Evolutionary conservation across 2,113 vertebrate species (phyloP), one percentile per base, ranked within the genome.

Genomic region (Nanger granti): DNA sequence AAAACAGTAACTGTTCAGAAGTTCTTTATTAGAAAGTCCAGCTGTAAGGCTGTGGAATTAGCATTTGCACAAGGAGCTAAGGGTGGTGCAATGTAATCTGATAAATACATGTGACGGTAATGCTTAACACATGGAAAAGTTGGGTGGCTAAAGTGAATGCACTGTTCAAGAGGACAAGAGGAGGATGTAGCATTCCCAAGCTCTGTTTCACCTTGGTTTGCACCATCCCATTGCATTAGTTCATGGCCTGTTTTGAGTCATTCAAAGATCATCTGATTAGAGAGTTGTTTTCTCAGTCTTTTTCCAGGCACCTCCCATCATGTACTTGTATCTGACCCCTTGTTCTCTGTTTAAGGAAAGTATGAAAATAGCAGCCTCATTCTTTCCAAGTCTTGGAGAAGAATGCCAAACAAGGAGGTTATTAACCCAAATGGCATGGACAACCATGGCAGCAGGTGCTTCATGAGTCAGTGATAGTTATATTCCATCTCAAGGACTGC

Each of bases 111-210:
- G 18, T 34, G 31, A 87, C 7, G 20, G 1, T 93, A 97, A 97
- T 96, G 79, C 37, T 87, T 93, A 96, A 44, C 84, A 96, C 34
- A 47, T 94, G 94, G 85, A 79, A 85, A 89, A 92, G 8, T 80
- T 94, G 94, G 80, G 92, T 96, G 80, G 93, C 86, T 47, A 37
- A 64, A 73, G 83, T 41, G 41, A 88, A 95, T 91, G 37, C 49
- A 62, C 79, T 66, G 29, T 96, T 97, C 22, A 54, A 91, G 54
- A 95, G 49, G 47, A 59, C 31, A 22, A 49, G 66, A 76, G 47
- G 41, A 86, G n/a, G 28, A 57, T 34, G 31, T 47, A 64, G 2
- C 55, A 88, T 95, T 97, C 86, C 89, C 60, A 44, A 92, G 34
- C 47, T 92, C 59, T 93, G 92, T 66, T 80, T 97, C 87, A 90